Evolutionary conservation across 2,797 vertebrate genomes (phyloP).

Genomic region (Percopsis omiscomaycus): DNA sequence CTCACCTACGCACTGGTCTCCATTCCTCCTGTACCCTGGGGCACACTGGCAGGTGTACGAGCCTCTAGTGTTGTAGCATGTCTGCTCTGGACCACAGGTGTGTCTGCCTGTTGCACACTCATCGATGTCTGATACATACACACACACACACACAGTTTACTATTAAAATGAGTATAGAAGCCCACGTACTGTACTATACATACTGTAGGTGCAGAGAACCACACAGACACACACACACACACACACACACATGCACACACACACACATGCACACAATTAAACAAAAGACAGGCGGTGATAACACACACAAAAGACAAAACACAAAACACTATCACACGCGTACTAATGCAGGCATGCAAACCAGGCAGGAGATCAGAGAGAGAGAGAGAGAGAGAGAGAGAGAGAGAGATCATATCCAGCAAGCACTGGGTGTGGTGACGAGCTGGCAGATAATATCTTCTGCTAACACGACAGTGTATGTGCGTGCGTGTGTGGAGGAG

Average conservation of each 20-base stretch:
- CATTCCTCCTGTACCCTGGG: constrained; percentile 87
- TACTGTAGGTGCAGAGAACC: constrained; percentile 7
- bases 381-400: constrained; percentile 17
- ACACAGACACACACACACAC: constrained; percentile 46
- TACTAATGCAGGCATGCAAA: not conserved
- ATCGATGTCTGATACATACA: constrained; percentile 82
- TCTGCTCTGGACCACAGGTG: constrained; percentile 87
- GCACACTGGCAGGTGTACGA: constrained; percentile 90
- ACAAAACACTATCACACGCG: constrained; percentile 1
- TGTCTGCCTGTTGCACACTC: constrained; percentile 87
- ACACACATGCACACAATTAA: constrained; percentile 41
- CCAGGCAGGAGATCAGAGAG: too few relatives aligned
- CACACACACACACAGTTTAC: constrained; percentile 7
- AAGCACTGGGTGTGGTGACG: constrained; percentile 40
- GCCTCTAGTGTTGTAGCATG: constrained; percentile 90
- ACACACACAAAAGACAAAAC: constrained; percentile 12
- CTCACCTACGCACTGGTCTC: constrained; percentile 92
- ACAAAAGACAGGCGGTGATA: constrained; percentile 39
- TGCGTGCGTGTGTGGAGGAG: constrained; percentile 29
- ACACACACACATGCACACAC: constrained; percentile 17
- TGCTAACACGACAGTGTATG: constrained; percentile 43
- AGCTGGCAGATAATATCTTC: constrained; percentile 58
- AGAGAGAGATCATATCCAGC: constrained; percentile 52
- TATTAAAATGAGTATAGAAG: not conserved
- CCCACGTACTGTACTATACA: not conserved